These are phyloP conservation scores for Alcis repandata DNA, from an alignment of 2,888 invertebrate species.

Conservation along the genomic window DNA sequence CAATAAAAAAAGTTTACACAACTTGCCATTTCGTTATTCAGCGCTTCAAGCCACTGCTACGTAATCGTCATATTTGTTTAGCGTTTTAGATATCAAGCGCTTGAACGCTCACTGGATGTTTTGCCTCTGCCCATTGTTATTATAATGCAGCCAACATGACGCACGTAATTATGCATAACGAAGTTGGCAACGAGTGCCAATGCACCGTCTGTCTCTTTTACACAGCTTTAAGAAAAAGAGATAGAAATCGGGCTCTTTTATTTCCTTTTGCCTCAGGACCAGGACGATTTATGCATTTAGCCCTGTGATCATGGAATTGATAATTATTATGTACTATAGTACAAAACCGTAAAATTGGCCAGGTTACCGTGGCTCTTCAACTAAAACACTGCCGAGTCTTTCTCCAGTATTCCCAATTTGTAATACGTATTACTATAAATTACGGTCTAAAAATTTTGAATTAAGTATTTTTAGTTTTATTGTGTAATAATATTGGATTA, in stretches of 20 bases:
- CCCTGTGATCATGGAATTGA: not conserved
- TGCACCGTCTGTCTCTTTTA: not conserved
- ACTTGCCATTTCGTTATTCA: conserved; percentile 57
- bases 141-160: conserved; percentile 85
- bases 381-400: too few species aligned
- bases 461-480: too few species aligned
- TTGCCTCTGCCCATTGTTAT: conserved; percentile 80
- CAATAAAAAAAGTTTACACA: conserved; percentile 81
- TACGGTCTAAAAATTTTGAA: too few species aligned
- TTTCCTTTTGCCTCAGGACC: not conserved
- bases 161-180: conserved; percentile 67
- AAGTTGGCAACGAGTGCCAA: conserved; percentile 62
- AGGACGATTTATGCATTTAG: not conserved
- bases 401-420: too few species aligned
- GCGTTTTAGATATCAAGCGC: conserved; percentile 54
- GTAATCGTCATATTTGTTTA: conserved; percentile 21
- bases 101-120: conserved; percentile 55
- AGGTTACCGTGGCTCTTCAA: too few species aligned
- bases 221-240: not conserved
- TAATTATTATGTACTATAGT: too few species aligned
- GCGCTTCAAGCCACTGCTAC: conserved; percentile 58
- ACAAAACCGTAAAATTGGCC: too few species aligned
- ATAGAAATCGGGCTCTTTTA: not conserved
- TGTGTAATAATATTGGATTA: too few species aligned
- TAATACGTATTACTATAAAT: too few species aligned